A percentile compares a stretch with the other conserved stretches of the same genome.
Conservation (phyloP, 30 jellyfish, hydroid and myxozoan species). For the Aurelia sp. region DNA sequence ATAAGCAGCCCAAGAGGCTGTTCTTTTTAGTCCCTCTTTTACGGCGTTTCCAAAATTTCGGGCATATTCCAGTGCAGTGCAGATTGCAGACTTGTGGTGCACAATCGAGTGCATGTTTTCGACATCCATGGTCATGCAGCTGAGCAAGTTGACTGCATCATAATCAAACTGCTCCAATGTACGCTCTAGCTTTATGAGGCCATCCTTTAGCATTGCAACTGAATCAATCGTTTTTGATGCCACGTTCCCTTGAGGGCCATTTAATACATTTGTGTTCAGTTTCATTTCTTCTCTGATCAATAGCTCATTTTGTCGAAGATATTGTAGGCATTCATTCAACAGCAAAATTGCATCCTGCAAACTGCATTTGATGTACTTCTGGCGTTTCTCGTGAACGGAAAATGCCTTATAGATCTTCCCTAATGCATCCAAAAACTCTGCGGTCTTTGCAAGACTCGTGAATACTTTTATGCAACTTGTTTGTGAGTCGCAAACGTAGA, state of each 20-base stretch:
- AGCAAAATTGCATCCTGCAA: no score
- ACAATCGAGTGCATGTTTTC: conserved; percentile 20
- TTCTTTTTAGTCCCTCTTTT: conserved; percentile 15
- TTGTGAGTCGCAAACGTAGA: conserved; percentile 33
- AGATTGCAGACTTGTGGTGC: conserved; percentile 3
- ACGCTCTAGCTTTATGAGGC: background rate
- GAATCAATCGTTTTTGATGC: conserved; percentile 16
- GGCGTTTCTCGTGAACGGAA: background rate
- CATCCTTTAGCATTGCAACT: conserved; percentile 1
- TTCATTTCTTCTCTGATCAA: background rate
- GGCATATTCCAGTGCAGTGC: conserved; percentile 28
- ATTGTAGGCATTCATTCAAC: no score
- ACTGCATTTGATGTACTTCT: background rate
- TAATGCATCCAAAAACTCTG: conserved; percentile 11
- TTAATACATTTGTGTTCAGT: background rate
- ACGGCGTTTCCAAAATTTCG: conserved; percentile 19
- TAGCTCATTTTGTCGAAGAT: background rate
- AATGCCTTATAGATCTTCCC: background rate
- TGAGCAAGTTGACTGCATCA: conserved; percentile 8
- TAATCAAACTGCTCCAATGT: background rate
- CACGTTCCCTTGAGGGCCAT: conserved; percentile 13
- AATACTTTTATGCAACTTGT: conserved; percentile 17
- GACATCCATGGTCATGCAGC: conserved; percentile 3
- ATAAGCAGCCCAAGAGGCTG: conserved; percentile 22
- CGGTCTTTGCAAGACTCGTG: conserved; percentile 7